Evolutionary conservation across 2,113 vertebrate species (phyloP).

Genomic region (Suncus etruscus): DNA sequence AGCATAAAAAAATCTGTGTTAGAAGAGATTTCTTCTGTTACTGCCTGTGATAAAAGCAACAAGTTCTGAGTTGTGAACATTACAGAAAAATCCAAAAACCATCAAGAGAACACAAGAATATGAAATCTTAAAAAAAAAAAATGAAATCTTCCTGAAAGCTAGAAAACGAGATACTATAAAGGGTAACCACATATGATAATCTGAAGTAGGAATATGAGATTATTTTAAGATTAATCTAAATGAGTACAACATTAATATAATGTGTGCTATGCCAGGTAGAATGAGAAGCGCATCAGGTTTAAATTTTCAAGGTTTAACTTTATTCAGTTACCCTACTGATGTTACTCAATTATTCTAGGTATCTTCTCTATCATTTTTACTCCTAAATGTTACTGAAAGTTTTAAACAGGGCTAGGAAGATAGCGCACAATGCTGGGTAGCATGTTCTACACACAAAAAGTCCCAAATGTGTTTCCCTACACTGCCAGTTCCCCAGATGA

Average conservation of each 20-base stretch:
- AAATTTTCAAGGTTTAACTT: constrained; percentile 39
- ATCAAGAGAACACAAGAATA: constrained; percentile 26
- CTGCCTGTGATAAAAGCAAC: constrained; percentile 39
- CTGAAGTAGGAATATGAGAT: neutral
- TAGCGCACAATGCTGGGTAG: too few relatives aligned
- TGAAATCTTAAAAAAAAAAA: neutral
- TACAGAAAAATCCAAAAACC: neutral
- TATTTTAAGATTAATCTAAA: constrained; percentile 16
- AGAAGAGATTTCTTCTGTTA: constrained; percentile 30
- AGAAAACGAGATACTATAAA: constrained; percentile 8
- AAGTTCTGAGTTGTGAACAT: neutral
- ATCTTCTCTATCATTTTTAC: neutral
- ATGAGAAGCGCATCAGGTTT: neutral
- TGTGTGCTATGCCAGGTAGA: constrained; percentile 26
- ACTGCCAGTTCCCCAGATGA: too few relatives aligned
- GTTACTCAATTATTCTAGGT: constrained; percentile 48
- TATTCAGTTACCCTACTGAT: constrained; percentile 25
- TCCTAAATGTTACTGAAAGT: neutral
- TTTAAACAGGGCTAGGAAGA: too few relatives aligned
- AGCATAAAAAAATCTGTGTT: neutral
- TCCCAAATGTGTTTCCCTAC: too few relatives aligned
- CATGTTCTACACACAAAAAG: neutral
- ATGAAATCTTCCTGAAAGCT: neutral
- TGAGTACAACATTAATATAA: constrained; percentile 22
- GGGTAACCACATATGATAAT: neutral